These are phyloP conservation scores for Danio rerio DNA, from an alignment of 2,113 vertebrate genomes.

Conservation along the genomic window DNA sequence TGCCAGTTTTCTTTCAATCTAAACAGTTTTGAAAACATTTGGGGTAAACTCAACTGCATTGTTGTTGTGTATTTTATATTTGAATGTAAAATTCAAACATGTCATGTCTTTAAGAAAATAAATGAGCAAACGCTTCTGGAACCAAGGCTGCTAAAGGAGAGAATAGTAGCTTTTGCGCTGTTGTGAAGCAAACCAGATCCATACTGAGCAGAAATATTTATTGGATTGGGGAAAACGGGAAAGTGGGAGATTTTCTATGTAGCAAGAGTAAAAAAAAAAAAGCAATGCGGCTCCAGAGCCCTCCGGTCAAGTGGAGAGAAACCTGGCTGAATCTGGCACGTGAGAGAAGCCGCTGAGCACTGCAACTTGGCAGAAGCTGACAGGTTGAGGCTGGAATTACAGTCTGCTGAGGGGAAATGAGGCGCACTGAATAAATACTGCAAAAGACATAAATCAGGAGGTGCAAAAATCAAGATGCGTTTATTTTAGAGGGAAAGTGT, in stretches of 20 bases:
- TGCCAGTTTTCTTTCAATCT: too few species aligned
- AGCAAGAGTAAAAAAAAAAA: constrained; percentile 8
- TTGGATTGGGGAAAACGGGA: constrained; percentile 18
- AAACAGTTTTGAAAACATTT: too few species aligned
- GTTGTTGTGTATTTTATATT: too few species aligned
- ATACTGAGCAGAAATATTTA: constrained; percentile 46
- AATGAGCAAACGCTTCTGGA: not conserved
- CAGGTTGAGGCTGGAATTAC: constrained; percentile 63
- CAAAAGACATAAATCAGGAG: not conserved
- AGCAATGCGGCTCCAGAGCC: constrained; percentile 14
- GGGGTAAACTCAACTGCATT: too few species aligned
- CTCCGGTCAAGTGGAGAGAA: constrained; percentile 36
- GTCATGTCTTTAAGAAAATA: not conserved
- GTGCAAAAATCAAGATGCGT: not conserved
- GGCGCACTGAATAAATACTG: constrained; percentile 20
- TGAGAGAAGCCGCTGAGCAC: constrained; percentile 57
- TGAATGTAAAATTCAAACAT: too few species aligned
- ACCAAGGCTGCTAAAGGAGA: not conserved
- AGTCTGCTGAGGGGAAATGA: constrained; percentile 6
- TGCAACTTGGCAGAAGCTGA: constrained; percentile 56
- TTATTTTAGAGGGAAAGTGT: too few species aligned
- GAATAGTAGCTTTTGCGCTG: not conserved
- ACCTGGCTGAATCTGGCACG: constrained; percentile 21
- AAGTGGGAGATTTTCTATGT: constrained; percentile 14
- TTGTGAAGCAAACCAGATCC: not conserved